These are phyloP conservation scores for Aythya baeri DNA, from an alignment of 2,113 vertebrate species.

Conservation along the genomic window DNA sequence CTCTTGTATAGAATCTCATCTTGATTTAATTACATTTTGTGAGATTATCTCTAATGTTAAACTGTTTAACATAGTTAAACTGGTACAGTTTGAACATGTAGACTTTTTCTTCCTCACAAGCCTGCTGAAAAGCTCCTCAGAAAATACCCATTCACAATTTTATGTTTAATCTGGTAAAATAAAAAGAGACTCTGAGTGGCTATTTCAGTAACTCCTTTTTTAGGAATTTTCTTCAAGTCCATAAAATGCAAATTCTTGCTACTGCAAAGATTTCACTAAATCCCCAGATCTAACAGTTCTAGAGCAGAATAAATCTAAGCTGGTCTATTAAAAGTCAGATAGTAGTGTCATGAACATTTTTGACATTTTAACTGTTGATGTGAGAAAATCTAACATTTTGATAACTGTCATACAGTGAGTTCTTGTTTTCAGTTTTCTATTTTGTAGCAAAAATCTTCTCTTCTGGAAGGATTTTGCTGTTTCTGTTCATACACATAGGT, in stretches of 20 bases:
- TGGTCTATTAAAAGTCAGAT: neutral
- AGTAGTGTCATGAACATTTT: neutral
- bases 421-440: neutral
- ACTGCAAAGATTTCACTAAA: neutral
- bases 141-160: neutral
- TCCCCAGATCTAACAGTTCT: neutral
- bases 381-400: neutral
- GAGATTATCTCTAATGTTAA: neutral
- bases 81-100: neutral
- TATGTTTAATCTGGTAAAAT: neutral
- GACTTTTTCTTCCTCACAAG: neutral
- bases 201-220: neutral
- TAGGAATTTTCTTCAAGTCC: neutral
- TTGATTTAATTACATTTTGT: slow-evolving; percentile 50
- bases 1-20: slow-evolving; percentile 25
- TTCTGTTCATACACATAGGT: neutral
- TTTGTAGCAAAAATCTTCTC: neutral
- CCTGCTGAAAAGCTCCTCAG: neutral
- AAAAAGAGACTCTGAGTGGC: neutral
- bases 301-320: neutral
- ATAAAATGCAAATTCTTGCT: neutral
- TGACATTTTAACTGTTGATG: neutral
- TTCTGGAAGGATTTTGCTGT: neutral
- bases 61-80: neutral
- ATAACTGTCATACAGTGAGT: neutral